These are phyloP conservation scores for Urocynchramus pylzowi DNA, from an alignment of 2,113 vertebrate species.

Conservation along the genomic window DNA sequence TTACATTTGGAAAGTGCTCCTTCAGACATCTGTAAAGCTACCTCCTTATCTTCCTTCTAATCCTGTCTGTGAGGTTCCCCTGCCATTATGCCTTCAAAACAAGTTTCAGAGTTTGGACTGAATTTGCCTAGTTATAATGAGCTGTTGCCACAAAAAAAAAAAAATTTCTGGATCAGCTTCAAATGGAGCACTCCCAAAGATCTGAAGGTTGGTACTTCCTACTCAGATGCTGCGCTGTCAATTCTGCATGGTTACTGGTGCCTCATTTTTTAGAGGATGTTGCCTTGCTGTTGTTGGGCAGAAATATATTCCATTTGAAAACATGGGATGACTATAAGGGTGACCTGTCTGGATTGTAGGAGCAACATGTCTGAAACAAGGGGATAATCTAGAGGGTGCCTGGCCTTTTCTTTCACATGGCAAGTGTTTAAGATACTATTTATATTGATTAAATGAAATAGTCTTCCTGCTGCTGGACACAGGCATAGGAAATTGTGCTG, in stretches of 20 bases:
- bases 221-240: background rate
- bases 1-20: background rate
- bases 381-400: background rate
- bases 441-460: background rate
- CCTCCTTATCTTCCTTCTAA: constrained; percentile 17
- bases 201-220: background rate
- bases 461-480: background rate
- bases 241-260: background rate
- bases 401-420: background rate
- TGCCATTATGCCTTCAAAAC: constrained; percentile 15
- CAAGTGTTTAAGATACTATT: background rate
- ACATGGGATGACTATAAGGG: background rate
- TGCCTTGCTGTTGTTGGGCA: background rate
- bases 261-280: background rate
- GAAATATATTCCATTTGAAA: background rate
- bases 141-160: background rate
- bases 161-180: background rate
- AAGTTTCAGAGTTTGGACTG: constrained; percentile 2
- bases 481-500: background rate
- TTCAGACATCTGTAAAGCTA: background rate
- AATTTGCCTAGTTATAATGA: constrained; percentile 2
- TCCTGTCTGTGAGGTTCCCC: background rate
- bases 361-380: background rate
- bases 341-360: background rate
- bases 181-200: background rate